Base-by-base conservation (phyloP, 2,113 vertebrate genomes). In the Bombycilla garrulus region DNA sequence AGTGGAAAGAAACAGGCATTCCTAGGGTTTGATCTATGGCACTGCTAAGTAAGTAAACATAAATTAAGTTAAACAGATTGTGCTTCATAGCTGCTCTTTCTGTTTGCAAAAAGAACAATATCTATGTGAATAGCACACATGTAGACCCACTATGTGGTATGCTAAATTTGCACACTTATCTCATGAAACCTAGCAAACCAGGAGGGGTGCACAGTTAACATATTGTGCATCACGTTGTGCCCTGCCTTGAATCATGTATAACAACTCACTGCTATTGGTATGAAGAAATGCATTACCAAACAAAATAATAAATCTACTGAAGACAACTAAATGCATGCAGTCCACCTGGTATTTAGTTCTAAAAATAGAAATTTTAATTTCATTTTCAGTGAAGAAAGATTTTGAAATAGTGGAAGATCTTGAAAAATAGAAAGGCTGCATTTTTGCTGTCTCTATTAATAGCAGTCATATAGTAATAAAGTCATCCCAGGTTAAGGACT, bases 51-150 rank as follows among this genome's bases (percentile, higher is more conserved):
- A 76, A 90, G 70, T 71, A 94, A 96, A 85, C 25, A 65, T 72
- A 88, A 92, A 92, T 93, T 91, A 80, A 23, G 50, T 72, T 70
- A 76, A 93, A 86, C 21, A n/a, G 42, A 61, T 86, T 80, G 79
- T 82, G 25, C 19, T 18, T 69, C 48, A 14, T 45, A 76, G 47
- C 36, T 82, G 31, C 33, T 76, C n/a, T 79, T 93, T 90, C 31
- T 95, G 28, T 60, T 72, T 45, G 67, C 45, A 38, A 25, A 93
- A 76, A 57, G 31, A 29, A 58, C 19, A 65, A 51, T 51, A 74
- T 35, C 29, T 89, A 13, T 56, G 31, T 18, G 53, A 76, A 71
- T 11, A 81, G 42, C 42, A 42, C n/a, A 72, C 6, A 31, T 5
- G 2, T 36, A 66, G 23, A 50, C 22, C 24, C n/a, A 38, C 11